Percentiles rank a stretch among this genome's conserved stretches.
phyloP scores from a whole-genome alignment of 1,140 invertebrate species.

The Drosophila sproati region DNA sequence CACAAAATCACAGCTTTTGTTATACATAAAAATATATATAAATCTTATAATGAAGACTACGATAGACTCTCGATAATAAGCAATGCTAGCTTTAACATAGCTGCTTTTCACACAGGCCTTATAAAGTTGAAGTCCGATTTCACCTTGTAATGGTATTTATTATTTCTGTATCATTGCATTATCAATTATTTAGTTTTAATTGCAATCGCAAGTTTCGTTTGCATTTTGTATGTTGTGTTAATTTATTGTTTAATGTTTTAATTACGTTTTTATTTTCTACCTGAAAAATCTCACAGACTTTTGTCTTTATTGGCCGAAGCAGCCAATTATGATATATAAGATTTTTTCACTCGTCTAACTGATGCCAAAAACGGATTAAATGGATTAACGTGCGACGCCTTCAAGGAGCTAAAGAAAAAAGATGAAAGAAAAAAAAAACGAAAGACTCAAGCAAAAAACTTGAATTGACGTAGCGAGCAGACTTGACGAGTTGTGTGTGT shows the following conservation, averaged over 20 bases:
- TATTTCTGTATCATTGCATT: conserved; percentile 26
- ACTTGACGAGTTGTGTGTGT: conserved; percentile 23
- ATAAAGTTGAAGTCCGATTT: conserved; percentile 25
- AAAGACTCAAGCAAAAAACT: conserved; percentile 69
- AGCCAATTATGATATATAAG: conserved; percentile 59
- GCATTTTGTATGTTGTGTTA: conserved; percentile 27
- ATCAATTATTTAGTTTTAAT: conserved; percentile 35
- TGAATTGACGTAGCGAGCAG: conserved; percentile 53
- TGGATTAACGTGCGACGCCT: conserved; percentile 57
- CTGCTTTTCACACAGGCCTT: conserved; percentile 29
- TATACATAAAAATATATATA: conserved; percentile 6
- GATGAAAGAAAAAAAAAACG: conserved; percentile 32
- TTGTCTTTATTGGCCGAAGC: conserved; percentile 15
- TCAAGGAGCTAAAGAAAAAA: conserved; percentile 12
- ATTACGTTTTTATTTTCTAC: conserved; percentile 38
- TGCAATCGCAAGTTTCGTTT: conserved; percentile 14
- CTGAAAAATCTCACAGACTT: conserved; percentile 23
- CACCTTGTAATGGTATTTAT: conserved; percentile 69
- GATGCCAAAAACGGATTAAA: conserved; percentile 72
- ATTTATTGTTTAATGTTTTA: conserved; percentile 64
- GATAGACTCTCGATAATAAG: not conserved
- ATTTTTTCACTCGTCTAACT: conserved; percentile 46
- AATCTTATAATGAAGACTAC: not conserved
- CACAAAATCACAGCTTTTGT: not conserved
- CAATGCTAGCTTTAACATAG: not conserved